A percentile compares a stretch with the other conserved stretches of the same genome.
Conservation (phyloP, 2,113 vertebrate species). For the Capreolus pygargus region DNA sequence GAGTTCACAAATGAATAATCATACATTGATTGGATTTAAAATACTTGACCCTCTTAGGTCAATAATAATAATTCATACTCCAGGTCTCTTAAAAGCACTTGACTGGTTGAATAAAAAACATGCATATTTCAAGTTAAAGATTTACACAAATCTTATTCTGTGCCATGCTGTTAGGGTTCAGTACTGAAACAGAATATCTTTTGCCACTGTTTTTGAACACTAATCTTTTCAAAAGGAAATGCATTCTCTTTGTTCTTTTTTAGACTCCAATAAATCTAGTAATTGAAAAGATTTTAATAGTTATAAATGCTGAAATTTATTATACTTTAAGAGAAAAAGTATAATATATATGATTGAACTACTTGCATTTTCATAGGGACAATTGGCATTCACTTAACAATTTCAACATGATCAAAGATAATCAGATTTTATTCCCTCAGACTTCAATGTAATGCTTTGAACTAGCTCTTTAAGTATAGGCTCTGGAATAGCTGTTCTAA, state of each 20-base stretch:
- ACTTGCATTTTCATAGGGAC: background rate
- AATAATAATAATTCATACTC: background rate
- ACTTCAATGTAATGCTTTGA: background rate
- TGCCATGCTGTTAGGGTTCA: background rate
- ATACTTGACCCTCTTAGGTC: background rate
- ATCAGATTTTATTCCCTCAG: background rate
- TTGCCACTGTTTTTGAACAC: background rate
- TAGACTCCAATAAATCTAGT: background rate
- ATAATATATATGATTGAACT: background rate
- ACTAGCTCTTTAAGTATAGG: background rate
- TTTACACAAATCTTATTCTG: background rate
- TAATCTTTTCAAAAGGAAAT: background rate
- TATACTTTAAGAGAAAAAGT: background rate
- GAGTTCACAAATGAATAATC: background rate
- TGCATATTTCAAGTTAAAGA: background rate
- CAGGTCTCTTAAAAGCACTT: background rate
- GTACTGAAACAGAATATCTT: background rate
- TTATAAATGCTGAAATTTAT: background rate
- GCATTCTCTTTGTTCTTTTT: background rate
- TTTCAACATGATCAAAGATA: background rate
- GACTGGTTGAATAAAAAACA: background rate
- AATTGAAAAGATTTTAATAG: background rate
- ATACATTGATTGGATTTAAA: background rate
- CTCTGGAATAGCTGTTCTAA: constrained; percentile 39
- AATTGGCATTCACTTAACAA: background rate